These are phyloP conservation scores for Lepidurus couesii DNA, from an alignment of 1,140 invertebrate species.

Conservation along the genomic window DNA sequence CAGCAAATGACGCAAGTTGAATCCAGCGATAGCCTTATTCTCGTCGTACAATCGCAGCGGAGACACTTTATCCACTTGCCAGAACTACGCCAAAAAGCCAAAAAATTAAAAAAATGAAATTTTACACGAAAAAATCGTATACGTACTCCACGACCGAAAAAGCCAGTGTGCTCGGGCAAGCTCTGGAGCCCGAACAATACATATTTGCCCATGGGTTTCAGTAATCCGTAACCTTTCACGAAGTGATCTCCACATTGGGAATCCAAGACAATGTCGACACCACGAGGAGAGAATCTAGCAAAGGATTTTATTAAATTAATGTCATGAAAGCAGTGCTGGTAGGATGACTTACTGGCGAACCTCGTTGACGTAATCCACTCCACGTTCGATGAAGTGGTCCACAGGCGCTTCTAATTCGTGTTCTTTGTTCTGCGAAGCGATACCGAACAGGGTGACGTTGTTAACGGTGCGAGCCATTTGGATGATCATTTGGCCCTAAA, in stretches of 20 bases:
- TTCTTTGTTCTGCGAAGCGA: slow-evolving; percentile 77
- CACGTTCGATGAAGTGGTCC: slow-evolving; percentile 68
- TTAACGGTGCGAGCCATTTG: slow-evolving; percentile 75
- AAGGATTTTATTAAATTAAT: neutral
- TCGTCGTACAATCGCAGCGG: slow-evolving; percentile 83
- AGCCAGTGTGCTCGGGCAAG: slow-evolving; percentile 81
- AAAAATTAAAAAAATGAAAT: slow-evolving; percentile 31
- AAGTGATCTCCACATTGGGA: slow-evolving; percentile 84
- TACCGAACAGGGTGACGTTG: slow-evolving; percentile 74
- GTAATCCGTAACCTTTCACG: slow-evolving; percentile 69
- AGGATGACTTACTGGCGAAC: slow-evolving; percentile 65
- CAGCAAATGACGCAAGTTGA: slow-evolving; percentile 76
- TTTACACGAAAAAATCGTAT: slow-evolving; percentile 13
- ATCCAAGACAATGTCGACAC: slow-evolving; percentile 81
- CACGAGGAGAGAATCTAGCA: slow-evolving; percentile 62
- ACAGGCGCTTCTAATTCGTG: slow-evolving; percentile 56
- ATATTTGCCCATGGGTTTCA: slow-evolving; percentile 85
- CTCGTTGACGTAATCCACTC: slow-evolving; percentile 72
- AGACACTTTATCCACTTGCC: slow-evolving; percentile 83
- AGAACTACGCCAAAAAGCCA: slow-evolving; percentile 60
- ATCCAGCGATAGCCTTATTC: slow-evolving; percentile 73
- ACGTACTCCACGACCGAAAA: slow-evolving; percentile 79
- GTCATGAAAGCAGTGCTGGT: neutral
- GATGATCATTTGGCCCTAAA: slow-evolving; percentile 71
- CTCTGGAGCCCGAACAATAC: slow-evolving; percentile 79